A percentile compares a stretch with the other conserved stretches of the same genome.
These are phyloP conservation scores for Champsocephalus esox DNA, from an alignment of 2,797 vertebrate genomes.

Conservation along the genomic window DNA sequence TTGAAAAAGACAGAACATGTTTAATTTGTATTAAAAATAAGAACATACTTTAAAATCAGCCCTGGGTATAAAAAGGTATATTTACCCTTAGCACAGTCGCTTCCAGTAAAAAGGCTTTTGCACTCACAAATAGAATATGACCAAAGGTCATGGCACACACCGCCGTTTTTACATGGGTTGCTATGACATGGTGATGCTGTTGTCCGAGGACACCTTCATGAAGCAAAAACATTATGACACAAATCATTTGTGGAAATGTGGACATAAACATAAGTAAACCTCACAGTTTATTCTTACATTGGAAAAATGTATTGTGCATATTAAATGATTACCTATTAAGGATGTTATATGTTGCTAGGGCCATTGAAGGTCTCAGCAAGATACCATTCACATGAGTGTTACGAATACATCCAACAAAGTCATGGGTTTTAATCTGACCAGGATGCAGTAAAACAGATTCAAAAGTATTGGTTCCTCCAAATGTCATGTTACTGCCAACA, in stretches of 20 bases:
- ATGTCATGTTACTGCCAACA: constrained; percentile 78
- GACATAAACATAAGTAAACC: not conserved
- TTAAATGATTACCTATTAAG: constrained; percentile 71
- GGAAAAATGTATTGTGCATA: not conserved
- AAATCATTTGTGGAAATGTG: not conserved
- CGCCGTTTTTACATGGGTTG: constrained; percentile 79
- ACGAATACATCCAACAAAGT: constrained; percentile 86
- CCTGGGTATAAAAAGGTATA: not conserved
- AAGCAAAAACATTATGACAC: constrained; percentile 6
- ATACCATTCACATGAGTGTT: constrained; percentile 82
- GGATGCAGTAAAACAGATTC: constrained; percentile 74
- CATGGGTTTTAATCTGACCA: constrained; percentile 78
- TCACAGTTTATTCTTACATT: not conserved
- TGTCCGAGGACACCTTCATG: constrained; percentile 77
- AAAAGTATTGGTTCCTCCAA: constrained; percentile 81
- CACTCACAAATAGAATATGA: constrained; percentile 83
- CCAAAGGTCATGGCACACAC: constrained; percentile 83
- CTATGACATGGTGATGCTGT: constrained; percentile 67
- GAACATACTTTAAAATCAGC: not conserved
- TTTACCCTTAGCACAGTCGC: constrained; percentile 78
- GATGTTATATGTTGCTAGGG: constrained; percentile 76
- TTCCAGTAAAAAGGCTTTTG: constrained; percentile 76
- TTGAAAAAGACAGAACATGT: constrained; percentile 14
- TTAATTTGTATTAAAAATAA: not conserved
- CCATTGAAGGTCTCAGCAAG: constrained; percentile 69